Percentiles rank a stretch among this genome's conserved stretches.
Conservation (phyloP, 2,113 vertebrate species). For the Podarcis muralis region DNA sequence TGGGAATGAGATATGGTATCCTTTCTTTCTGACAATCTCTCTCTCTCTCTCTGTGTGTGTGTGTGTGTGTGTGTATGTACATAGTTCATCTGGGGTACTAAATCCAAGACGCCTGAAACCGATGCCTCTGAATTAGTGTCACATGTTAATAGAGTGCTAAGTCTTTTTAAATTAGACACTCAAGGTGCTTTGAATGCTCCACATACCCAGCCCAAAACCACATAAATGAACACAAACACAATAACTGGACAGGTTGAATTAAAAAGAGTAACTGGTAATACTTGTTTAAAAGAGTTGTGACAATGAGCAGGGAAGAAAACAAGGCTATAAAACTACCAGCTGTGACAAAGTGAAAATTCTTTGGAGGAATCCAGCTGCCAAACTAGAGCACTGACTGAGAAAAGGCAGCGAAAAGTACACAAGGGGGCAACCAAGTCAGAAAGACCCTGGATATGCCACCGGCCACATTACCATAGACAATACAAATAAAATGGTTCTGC, state of each 20-base stretch:
- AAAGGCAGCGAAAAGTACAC: background rate
- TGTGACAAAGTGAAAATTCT: background rate
- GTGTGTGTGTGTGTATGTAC: too few species aligned
- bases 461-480: background rate
- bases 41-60: too few species aligned
- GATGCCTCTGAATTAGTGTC: background rate
- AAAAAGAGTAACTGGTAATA: background rate
- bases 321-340: background rate
- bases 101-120: background rate
- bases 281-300: background rate
- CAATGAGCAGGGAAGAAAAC: background rate
- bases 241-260: background rate
- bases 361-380: background rate
- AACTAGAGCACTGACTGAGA: background rate
- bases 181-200: background rate
- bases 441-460: background rate
- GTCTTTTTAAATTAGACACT: background rate
- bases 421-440: background rate
- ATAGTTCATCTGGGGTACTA: background rate
- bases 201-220: background rate
- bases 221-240: background rate
- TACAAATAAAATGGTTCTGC: background rate
- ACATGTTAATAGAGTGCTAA: background rate
- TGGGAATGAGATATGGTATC: background rate
- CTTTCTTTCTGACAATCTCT: background rate